Conservation (phyloP, 2,797 vertebrate species). For the Lindbergichthys nudifrons region DNA sequence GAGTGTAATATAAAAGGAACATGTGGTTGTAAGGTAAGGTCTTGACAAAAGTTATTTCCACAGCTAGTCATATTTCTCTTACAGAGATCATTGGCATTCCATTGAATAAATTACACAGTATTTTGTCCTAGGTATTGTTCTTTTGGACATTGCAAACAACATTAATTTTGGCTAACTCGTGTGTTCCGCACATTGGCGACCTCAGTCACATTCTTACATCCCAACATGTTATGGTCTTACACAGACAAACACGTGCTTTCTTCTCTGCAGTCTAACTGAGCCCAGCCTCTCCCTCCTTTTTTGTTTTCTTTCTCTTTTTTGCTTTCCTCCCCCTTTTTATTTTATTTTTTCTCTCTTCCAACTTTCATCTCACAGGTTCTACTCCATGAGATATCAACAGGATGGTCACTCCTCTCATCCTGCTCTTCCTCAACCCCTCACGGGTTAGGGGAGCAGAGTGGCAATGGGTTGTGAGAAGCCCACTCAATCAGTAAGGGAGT, state of each 20-base stretch:
- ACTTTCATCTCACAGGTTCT: constrained; percentile 84
- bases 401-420: constrained; percentile 77
- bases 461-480: constrained; percentile 83
- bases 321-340: constrained; percentile 63
- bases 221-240: constrained; percentile 87
- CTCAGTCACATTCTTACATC: constrained; percentile 68
- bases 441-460: constrained; percentile 85
- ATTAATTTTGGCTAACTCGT: constrained; percentile 67
- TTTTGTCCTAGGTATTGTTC: constrained; percentile 18
- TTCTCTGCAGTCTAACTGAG: constrained; percentile 92
- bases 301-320: constrained; percentile 78
- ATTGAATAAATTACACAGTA: constrained; percentile 32
- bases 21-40: constrained; percentile 74
- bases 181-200: constrained; percentile 83
- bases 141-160: constrained; percentile 19
- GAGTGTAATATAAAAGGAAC: constrained; percentile 60
- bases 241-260: constrained; percentile 88
- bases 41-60: constrained; percentile 86
- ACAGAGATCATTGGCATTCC: constrained; percentile 56
- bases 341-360: constrained; percentile 73
- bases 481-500: constrained; percentile 87
- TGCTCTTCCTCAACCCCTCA: constrained; percentile 84
- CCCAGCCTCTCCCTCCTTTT: constrained; percentile 86
- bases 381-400: constrained; percentile 70
- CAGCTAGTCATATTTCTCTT: constrained; percentile 83